Conservation (phyloP, 1,140 invertebrate species). For the Tetramorium simillimum region DNA sequence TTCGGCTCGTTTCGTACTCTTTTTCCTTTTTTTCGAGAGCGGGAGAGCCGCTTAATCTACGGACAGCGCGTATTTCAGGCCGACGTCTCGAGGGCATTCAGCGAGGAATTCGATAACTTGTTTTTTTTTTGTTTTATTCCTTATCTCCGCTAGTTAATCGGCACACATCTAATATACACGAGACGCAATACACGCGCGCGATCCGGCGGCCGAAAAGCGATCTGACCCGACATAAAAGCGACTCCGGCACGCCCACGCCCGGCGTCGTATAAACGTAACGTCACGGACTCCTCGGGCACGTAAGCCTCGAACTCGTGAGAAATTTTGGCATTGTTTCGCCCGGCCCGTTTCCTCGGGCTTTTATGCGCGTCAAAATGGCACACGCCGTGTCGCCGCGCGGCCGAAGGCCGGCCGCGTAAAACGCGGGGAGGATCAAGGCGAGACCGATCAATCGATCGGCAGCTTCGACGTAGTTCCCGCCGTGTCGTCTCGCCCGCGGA, state of each 20-base stretch:
- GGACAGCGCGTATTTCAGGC: not conserved
- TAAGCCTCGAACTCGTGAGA: not conserved
- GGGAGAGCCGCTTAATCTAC: not conserved
- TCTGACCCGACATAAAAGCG: not conserved
- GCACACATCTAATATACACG: not conserved
- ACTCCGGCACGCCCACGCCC: not conserved
- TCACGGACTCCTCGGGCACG: not conserved
- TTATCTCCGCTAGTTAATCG: not conserved
- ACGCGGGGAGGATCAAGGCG: not conserved
- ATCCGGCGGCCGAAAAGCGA: not conserved
- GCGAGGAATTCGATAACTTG: not conserved
- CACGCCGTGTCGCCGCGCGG: not conserved
- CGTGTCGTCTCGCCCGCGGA: too few species aligned
- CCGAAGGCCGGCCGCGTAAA: not conserved
- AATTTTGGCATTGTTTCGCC: conserved; percentile 26
- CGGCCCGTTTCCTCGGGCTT: not conserved
- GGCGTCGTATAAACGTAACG: not conserved
- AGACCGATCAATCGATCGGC: not conserved
- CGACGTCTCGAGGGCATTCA: not conserved
- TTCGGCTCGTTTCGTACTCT: not conserved
- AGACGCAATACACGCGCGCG: not conserved
- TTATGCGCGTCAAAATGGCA: conserved; percentile 14
- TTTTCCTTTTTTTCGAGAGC: too few species aligned
- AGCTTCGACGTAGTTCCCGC: too few species aligned
- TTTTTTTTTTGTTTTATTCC: not conserved